Evolutionary conservation across 2,113 vertebrate species (phyloP).

Genomic region (Saccopteryx bilineata): DNA sequence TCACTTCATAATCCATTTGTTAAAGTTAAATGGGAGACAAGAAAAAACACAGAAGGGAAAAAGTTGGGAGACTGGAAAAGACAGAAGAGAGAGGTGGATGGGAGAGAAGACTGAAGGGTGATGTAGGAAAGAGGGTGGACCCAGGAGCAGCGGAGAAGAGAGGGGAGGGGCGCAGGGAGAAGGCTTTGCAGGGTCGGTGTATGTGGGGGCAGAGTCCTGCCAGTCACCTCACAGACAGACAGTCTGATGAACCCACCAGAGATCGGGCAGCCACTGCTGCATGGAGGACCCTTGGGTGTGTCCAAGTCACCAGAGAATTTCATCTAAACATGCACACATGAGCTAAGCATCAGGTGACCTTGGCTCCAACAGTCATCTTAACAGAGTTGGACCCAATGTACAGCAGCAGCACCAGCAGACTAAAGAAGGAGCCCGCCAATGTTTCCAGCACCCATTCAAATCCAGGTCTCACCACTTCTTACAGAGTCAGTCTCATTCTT

Average conservation of each 20-base stretch:
- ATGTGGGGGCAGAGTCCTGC: background rate
- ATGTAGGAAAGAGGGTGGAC: background rate
- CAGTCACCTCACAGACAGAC: background rate
- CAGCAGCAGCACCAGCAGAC: background rate
- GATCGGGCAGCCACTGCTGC: background rate
- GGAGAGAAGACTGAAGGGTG: background rate
- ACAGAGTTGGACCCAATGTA: background rate
- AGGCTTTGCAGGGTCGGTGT: background rate
- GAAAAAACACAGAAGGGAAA: background rate
- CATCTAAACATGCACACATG: rapidly evolving
- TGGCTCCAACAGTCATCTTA: background rate
- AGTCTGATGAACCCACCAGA: background rate
- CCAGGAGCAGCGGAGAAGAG: background rate
- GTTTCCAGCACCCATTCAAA: background rate
- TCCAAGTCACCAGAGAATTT: too few relatives aligned
- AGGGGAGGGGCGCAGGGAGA: background rate
- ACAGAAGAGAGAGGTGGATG: background rate
- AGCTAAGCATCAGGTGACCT: background rate
- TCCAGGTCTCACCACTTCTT: too few relatives aligned
- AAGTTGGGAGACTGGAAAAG: background rate
- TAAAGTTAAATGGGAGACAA: background rate
- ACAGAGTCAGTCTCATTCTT: background rate
- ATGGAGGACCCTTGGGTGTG: rapidly evolving
- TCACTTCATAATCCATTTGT: conserved; percentile 2
- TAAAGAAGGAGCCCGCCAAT: background rate